Percentiles rank a stretch among this genome's conserved stretches.
Conservation (phyloP, 2,888 invertebrate species). For the Eupithecia dodoneata region DNA sequence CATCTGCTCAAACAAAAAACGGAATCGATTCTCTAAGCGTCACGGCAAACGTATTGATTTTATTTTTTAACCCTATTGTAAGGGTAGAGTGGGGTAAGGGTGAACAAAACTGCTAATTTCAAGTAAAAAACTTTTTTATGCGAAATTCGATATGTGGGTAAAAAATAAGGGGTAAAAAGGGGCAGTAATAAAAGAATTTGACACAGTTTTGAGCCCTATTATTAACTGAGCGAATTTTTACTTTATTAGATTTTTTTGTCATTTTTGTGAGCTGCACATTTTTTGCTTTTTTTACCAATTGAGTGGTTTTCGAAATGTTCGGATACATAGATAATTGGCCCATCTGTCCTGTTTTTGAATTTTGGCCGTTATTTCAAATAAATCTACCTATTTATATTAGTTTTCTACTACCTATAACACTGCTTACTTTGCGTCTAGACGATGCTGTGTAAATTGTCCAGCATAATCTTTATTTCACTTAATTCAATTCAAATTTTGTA, state of each 20-base stretch:
- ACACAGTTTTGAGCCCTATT: constrained; percentile 15
- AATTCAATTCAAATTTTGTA: too few species aligned
- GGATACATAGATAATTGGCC: neutral
- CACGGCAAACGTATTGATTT: constrained; percentile 46
- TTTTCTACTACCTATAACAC: too few species aligned
- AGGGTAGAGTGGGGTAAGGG: constrained; percentile 39
- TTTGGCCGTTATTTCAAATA: neutral
- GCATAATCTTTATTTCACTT: too few species aligned
- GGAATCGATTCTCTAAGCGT: constrained; percentile 33
- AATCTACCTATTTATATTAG: too few species aligned
- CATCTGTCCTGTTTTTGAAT: neutral
- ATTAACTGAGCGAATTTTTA: constrained; percentile 10
- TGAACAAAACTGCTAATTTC: constrained; percentile 45
- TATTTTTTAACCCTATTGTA: constrained; percentile 44
- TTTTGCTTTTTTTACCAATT: neutral
- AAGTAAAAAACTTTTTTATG: constrained; percentile 38
- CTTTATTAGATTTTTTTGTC: neutral
- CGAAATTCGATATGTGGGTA: constrained; percentile 25
- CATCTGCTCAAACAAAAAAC: constrained; percentile 32
- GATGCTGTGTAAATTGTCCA: too few species aligned
- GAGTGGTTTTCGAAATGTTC: neutral
- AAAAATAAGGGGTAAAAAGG: constrained; percentile 39
- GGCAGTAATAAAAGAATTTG: constrained; percentile 27
- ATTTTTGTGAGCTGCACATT: neutral
- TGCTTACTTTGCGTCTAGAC: too few species aligned